These are phyloP conservation scores for Neodontobutis hainanensis DNA, from an alignment of 2,113 vertebrate genomes.

Conservation along the genomic window DNA sequence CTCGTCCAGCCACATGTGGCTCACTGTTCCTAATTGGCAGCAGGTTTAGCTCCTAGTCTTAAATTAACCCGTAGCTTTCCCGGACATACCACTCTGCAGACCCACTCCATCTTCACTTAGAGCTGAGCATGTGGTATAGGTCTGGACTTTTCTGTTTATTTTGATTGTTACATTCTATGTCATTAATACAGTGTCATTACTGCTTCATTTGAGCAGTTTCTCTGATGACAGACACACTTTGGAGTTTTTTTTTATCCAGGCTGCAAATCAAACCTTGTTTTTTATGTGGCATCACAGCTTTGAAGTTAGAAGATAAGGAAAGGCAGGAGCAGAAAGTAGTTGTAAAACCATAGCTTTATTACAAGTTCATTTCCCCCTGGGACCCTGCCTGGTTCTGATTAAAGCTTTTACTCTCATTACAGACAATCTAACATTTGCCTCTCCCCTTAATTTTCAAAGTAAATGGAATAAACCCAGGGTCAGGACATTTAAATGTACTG, in stretches of 20 bases:
- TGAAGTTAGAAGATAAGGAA: constrained; percentile 15
- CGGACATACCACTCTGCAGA: constrained; percentile 59
- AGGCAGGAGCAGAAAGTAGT: constrained; percentile 9
- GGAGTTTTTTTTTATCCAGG: constrained; percentile 34
- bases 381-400: constrained; percentile 51
- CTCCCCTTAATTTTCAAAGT: neutral
- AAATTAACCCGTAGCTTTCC: constrained; percentile 79
- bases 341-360: constrained; percentile 52
- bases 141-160: constrained; percentile 42
- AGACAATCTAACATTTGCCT: constrained; percentile 26
- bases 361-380: constrained; percentile 34
- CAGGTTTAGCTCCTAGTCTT: constrained; percentile 77
- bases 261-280: constrained; percentile 12
- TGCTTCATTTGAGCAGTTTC: neutral
- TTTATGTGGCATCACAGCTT: constrained; percentile 24
- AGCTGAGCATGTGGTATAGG: constrained; percentile 47
- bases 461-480: no score
- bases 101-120: constrained; percentile 35
- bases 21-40: constrained; percentile 80
- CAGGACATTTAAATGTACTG: no score
- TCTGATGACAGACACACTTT: constrained; percentile 26
- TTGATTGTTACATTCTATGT: constrained; percentile 16
- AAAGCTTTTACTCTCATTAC: constrained; percentile 46
- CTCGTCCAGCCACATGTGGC: constrained; percentile 71
- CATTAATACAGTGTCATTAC: neutral